A percentile compares a stretch with the other conserved stretches of the same genome.
Conservation (phyloP, 1,140 invertebrate genomes). For the Patella vulgata region DNA sequence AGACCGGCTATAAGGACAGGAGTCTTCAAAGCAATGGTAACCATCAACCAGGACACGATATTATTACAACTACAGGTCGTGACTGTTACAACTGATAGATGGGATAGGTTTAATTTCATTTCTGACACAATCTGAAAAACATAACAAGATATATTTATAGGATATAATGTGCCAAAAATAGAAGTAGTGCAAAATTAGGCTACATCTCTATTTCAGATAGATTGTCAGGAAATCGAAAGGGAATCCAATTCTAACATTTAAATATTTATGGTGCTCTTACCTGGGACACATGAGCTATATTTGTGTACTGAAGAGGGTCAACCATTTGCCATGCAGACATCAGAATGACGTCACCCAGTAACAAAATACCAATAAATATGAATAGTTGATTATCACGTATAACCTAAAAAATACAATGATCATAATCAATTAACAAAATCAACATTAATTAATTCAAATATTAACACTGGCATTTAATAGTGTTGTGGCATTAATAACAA, state of each 20-base stretch:
- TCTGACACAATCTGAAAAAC: too few species aligned
- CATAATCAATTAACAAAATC: not conserved
- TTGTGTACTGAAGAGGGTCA: conserved; percentile 36
- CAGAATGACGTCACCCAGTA: conserved; percentile 39
- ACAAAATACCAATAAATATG: conserved; percentile 31
- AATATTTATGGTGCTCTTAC: too few species aligned
- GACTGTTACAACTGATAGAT: conserved; percentile 14
- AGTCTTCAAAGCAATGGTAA: conserved; percentile 45
- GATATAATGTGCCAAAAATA: too few species aligned
- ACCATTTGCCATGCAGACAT: conserved; percentile 41
- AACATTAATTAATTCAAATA: not conserved
- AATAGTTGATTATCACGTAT: conserved; percentile 45
- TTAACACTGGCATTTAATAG: not conserved
- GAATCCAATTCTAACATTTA: too few species aligned
- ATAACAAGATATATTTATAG: too few species aligned
- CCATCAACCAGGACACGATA: conserved; percentile 37
- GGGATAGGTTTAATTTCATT: too few species aligned
- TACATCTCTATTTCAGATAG: too few species aligned
- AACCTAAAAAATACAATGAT: conserved; percentile 24
- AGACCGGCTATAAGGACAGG: conserved; percentile 40
- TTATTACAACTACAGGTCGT: conserved; percentile 36
- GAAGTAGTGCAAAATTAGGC: too few species aligned
- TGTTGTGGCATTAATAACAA: too few species aligned
- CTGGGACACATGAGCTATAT: conserved; percentile 19
- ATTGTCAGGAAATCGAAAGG: too few species aligned